These are phyloP conservation scores for Zaprionus lachaisei DNA, from an alignment of 1,140 invertebrate genomes.

Conservation along the genomic window DNA sequence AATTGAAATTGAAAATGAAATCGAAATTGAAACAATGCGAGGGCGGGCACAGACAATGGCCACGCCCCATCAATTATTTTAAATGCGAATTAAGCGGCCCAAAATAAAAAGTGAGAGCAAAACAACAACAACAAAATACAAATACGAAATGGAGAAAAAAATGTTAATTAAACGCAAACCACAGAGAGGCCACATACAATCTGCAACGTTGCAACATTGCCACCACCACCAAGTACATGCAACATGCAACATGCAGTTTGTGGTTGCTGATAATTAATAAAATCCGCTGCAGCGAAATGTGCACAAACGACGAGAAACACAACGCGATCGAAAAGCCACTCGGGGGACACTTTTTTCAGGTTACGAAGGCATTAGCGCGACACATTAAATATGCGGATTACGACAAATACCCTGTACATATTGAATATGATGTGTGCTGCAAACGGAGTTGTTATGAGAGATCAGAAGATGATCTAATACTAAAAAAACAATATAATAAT, in stretches of 20 bases:
- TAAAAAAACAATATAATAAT: too few relatives aligned
- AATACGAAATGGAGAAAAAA: slow-evolving; percentile 46
- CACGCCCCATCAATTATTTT: slow-evolving; percentile 65
- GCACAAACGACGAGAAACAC: neutral
- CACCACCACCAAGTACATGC: neutral
- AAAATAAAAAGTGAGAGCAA: slow-evolving; percentile 12
- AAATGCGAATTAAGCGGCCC: slow-evolving; percentile 47
- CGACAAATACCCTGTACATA: slow-evolving; percentile 13
- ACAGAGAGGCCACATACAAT: slow-evolving; percentile 34
- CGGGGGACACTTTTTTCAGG: slow-evolving; percentile 46
- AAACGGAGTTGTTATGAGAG: neutral
- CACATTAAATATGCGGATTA: slow-evolving; percentile 52
- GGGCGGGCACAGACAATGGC: slow-evolving; percentile 30
- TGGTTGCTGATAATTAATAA: slow-evolving; percentile 73
- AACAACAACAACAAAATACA: slow-evolving; percentile 6
- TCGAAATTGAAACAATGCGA: slow-evolving; percentile 57
- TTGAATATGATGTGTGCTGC: neutral
- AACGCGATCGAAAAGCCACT: slow-evolving; percentile 55
- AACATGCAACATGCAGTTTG: slow-evolving; percentile 69
- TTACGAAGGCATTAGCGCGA: slow-evolving; percentile 53
- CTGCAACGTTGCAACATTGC: slow-evolving; percentile 5
- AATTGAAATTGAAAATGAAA: slow-evolving; percentile 67
- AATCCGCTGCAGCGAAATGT: slow-evolving; percentile 49
- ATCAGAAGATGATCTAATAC: neutral
- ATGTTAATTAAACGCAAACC: slow-evolving; percentile 79